Evolutionary conservation across 2,113 vertebrate genomes (phyloP).

Genomic region (Brachypodius melanocephalos): DNA sequence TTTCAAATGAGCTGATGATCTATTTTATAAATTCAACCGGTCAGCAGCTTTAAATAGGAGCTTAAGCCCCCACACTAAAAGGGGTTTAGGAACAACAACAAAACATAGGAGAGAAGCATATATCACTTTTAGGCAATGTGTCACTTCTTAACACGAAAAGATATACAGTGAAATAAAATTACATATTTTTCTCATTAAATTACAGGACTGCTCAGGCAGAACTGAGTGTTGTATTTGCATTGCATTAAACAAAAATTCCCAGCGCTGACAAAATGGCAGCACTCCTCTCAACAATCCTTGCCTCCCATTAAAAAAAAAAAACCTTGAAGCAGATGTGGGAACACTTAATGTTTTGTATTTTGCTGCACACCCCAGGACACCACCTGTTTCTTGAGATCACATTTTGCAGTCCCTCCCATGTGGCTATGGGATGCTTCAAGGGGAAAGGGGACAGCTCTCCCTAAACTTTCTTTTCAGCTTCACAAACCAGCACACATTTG

Average conservation of each 20-base stretch:
- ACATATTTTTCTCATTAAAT: neutral
- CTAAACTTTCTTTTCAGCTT: neutral
- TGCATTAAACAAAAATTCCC: neutral
- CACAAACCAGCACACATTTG: neutral
- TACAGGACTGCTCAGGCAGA: neutral
- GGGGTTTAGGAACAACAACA: neutral
- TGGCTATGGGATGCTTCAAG: neutral
- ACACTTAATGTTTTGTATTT: neutral
- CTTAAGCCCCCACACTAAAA: neutral
- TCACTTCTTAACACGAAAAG: neutral
- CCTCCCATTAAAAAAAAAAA: neutral
- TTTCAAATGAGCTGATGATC: neutral
- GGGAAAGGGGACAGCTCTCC: neutral
- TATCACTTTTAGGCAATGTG: neutral
- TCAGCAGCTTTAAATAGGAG: neutral
- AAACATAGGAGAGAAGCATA: neutral
- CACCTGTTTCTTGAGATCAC: neutral
- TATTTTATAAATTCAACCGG: neutral
- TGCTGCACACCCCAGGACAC: neutral
- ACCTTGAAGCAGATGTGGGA: neutral
- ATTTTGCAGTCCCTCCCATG: neutral
- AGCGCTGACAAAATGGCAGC: neutral
- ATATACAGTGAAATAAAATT: neutral
- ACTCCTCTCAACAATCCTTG: neutral
- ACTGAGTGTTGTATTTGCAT: rapidly evolving